These are phyloP conservation scores for Apteryx mantelli DNA, from an alignment of 2,113 vertebrate species.

Conservation along the genomic window DNA sequence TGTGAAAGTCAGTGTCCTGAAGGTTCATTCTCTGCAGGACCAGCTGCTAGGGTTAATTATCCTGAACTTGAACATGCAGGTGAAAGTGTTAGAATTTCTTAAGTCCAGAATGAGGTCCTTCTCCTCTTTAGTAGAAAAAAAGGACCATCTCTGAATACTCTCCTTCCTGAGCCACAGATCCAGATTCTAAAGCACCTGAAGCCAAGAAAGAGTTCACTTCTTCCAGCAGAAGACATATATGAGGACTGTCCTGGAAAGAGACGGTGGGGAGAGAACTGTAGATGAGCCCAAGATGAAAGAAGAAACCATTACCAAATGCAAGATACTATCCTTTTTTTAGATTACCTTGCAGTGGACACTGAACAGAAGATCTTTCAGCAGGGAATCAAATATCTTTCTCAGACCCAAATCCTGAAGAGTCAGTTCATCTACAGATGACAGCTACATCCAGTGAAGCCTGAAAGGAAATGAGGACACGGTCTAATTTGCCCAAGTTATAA, in stretches of 20 bases:
- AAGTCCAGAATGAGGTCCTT: neutral
- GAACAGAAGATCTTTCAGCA: neutral
- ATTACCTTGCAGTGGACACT: neutral
- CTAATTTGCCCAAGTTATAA: neutral
- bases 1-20: neutral
- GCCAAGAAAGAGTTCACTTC: neutral
- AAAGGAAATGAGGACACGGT: neutral
- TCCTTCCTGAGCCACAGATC: neutral
- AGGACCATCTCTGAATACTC: neutral
- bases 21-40: neutral
- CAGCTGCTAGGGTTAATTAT: neutral
- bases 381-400: neutral
- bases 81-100: neutral
- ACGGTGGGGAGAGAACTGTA: rapidly evolving
- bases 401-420: neutral
- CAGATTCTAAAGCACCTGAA: neutral
- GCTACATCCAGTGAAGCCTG: neutral
- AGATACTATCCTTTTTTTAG: neutral
- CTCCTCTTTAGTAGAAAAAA: neutral
- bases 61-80: neutral
- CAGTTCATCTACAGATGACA: neutral
- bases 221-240: neutral
- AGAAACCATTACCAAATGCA: neutral
- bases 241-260: neutral
- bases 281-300: neutral